Evolutionary conservation across 2,113 vertebrate species (phyloP).

Genomic region (Rhea americana): DNA sequence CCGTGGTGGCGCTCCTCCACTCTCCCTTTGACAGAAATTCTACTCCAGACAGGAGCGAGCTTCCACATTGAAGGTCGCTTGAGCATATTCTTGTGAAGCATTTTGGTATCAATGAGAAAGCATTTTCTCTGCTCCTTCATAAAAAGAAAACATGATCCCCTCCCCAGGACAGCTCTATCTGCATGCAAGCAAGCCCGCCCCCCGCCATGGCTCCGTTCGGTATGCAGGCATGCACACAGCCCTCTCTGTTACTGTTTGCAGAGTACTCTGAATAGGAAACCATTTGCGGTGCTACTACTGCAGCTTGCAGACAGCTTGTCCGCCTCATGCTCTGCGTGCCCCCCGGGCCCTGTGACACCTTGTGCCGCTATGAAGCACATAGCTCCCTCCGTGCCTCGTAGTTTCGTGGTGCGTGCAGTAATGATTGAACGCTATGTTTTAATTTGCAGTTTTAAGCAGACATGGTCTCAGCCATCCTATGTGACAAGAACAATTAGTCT

Average conservation of each 20-base stretch:
- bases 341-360: background rate
- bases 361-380: background rate
- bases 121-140: background rate
- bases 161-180: background rate
- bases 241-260: conserved; percentile 7
- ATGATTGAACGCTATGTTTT: background rate
- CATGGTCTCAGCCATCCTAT: conserved; percentile 40
- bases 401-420: background rate
- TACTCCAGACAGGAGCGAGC: background rate
- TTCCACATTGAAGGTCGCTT: background rate
- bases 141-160: background rate
- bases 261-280: conserved; percentile 8
- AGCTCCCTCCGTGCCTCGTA: background rate
- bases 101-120: background rate
- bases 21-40: background rate
- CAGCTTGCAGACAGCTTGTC: background rate
- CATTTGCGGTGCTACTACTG: background rate
- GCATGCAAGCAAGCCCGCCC: conserved; percentile 4
- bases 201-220: conserved; percentile 10
- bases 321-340: background rate
- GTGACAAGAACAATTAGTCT: conserved; percentile 56
- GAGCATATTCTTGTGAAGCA: background rate
- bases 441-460: conserved; percentile 21
- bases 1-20: background rate
- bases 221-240: background rate